Conservation (phyloP, 30 jellyfish, hydroid and myxozoan species). For the Aurelia aurita region DNA sequence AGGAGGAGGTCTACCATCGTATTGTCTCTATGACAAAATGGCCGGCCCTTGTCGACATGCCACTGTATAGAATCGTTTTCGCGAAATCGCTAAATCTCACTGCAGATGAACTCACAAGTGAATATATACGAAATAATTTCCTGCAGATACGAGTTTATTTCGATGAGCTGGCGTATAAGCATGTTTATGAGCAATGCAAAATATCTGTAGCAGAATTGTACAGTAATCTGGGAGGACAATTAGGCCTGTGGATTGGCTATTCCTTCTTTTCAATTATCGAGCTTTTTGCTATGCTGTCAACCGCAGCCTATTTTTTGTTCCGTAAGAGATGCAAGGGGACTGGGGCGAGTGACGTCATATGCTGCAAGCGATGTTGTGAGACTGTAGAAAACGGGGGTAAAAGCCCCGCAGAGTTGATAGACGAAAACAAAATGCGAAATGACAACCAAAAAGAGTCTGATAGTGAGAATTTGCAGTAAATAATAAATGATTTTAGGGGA, state of each 20-base stretch:
- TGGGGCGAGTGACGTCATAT: not conserved
- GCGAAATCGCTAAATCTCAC: slow-evolving; percentile 43
- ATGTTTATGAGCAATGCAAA: slow-evolving; percentile 52
- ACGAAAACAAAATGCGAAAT: too few species aligned
- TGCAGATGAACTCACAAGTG: not conserved
- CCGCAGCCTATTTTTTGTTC: slow-evolving; percentile 23
- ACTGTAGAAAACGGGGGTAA: not conserved
- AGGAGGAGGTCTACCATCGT: slow-evolving; percentile 67
- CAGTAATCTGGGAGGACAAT: slow-evolving; percentile 77
- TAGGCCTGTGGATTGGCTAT: slow-evolving; percentile 69
- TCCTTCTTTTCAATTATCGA: slow-evolving; percentile 59
- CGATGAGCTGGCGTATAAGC: slow-evolving; percentile 60
- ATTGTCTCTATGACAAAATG: slow-evolving; percentile 66
- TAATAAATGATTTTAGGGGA: too few species aligned
- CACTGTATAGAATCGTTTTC: slow-evolving; percentile 23
- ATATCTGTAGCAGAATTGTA: slow-evolving; percentile 39
- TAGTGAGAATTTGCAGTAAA: too few species aligned
- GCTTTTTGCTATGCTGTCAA: slow-evolving; percentile 47
- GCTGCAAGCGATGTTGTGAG: not conserved
- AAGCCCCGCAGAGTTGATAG: too few species aligned
- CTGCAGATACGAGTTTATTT: slow-evolving; percentile 54
- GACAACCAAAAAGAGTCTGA: too few species aligned
- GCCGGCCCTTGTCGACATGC: slow-evolving; percentile 73
- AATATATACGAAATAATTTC: slow-evolving; percentile 44
- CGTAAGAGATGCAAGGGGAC: not conserved